Conservation (phyloP, 64 coral and sea anemone species). For the Actinia equina region DNA sequence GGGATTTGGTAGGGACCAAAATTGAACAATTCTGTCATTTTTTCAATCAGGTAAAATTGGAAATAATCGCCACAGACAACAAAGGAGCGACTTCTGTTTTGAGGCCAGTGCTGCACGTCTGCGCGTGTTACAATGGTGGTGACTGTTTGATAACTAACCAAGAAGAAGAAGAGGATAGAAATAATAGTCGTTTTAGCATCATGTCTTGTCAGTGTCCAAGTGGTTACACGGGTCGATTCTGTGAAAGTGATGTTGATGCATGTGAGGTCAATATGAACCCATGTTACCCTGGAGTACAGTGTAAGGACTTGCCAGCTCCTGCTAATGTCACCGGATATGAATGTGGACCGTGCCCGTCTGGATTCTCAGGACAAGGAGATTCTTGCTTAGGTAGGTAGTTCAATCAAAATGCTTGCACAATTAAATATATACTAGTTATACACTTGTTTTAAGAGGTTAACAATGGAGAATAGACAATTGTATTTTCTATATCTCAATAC, state of each 20-base stretch:
- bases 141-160: slow-evolving; percentile 1
- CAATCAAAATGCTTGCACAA: background rate
- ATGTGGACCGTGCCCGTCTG: slow-evolving; percentile 56
- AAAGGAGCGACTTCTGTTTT: slow-evolving; percentile 5
- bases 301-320: slow-evolving; percentile 43
- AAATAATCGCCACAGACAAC: slow-evolving; percentile 17
- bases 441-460: too few relatives aligned
- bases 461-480: too few relatives aligned
- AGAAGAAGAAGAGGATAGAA: background rate
- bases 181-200: slow-evolving; percentile 2
- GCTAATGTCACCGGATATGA: slow-evolving; percentile 42
- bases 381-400: slow-evolving; percentile 35
- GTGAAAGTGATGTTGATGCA: slow-evolving; percentile 48
- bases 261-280: slow-evolving; percentile 42
- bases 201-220: slow-evolving; percentile 21
- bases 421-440: too few relatives aligned
- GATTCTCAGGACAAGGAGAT: slow-evolving; percentile 33
- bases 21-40: too few relatives aligned
- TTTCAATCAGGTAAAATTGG: slow-evolving; percentile 1
- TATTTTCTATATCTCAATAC: too few relatives aligned
- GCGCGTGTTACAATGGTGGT: slow-evolving; percentile 26
- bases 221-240: slow-evolving; percentile 42
- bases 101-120: slow-evolving; percentile 9
- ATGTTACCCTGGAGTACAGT: slow-evolving; percentile 52
- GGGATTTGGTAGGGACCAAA: too few relatives aligned